Evolutionary conservation across 2,113 vertebrate species (phyloP), one percentile per base, ranked within the genome.

Genomic region (Stegastes partitus): DNA sequence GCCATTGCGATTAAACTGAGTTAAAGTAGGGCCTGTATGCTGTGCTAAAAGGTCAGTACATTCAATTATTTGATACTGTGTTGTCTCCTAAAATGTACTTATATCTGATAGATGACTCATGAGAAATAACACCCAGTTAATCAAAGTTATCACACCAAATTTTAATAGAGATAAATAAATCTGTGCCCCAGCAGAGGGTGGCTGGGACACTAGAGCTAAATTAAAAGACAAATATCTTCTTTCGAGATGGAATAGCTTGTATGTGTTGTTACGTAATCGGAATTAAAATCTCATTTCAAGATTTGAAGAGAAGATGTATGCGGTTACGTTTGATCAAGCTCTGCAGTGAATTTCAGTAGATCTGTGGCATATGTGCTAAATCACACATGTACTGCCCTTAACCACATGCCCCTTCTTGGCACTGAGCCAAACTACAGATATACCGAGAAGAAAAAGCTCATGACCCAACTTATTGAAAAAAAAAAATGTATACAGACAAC

Each of bases 401-500:
- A 56, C 5, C 23, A 53, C 2, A 39, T 54, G 10, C 5, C 4
- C 11, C 18, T 7, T n/a, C 11, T 31, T 68, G 68, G 42, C 22
- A 15, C 21, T 28, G 23, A 45, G 55, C n/a, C 53, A 76, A 76
- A 67, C 49, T 49, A 25, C 23, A 68, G 5, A 39, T 53, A 49
- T 15, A 66, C 5, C 56, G 31, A 68, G 55, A 69, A 62, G 23
- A 10, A 49, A 49, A 71, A 66, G 47, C 53, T 50, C 37, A 18
- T 12, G 57, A 34, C 39, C 10, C 15, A n/a, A 63, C 12, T 25
- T 4, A 39, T 3, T 47, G 31, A 34, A 11, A 51, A 59, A 53
- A n/a, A 31, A 9, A 50, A 50, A 63, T 47, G 8, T 44, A 57
- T 55, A 68, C 56, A 31, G 56, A 68, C 64, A 74, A 59, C 25